A percentile compares a stretch with the other conserved stretches of the same genome.
Evolutionary conservation across 2,113 vertebrate species (phyloP).

Genomic region (Gymnarchus niloticus): DNA sequence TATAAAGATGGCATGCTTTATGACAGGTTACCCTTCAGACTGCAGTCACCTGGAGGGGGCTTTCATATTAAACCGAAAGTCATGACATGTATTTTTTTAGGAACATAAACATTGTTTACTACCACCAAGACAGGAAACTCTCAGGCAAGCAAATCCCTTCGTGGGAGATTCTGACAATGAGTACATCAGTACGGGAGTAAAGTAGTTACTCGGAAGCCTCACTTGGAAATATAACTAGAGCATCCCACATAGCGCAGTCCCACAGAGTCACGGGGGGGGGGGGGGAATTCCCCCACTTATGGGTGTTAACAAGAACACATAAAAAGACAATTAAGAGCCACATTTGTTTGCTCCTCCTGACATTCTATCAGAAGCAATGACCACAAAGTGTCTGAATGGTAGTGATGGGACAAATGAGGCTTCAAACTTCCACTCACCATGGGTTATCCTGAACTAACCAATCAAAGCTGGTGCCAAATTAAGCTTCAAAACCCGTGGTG

Average conservation of each 20-base stretch:
- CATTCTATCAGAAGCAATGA: not conserved
- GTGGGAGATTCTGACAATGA: not conserved
- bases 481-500: no score
- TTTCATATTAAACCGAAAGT: not conserved
- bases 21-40: not conserved
- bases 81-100: not conserved
- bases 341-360: not conserved
- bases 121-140: not conserved
- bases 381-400: not conserved
- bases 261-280: not conserved
- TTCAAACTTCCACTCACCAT: no score
- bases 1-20: not conserved
- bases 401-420: no score
- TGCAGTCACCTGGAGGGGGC: not conserved
- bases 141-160: not conserved
- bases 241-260: not conserved
- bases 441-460: no score
- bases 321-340: not conserved
- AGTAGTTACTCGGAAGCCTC: no score
- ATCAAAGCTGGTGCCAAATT: no score
- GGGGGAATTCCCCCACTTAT: not conserved
- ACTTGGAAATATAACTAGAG: not conserved
- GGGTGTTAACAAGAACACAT: not conserved
- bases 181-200: not conserved
- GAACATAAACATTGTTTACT: not conserved